Conservation (phyloP, 2,888 invertebrate genomes). For the Nemotelus nigrinus region DNA sequence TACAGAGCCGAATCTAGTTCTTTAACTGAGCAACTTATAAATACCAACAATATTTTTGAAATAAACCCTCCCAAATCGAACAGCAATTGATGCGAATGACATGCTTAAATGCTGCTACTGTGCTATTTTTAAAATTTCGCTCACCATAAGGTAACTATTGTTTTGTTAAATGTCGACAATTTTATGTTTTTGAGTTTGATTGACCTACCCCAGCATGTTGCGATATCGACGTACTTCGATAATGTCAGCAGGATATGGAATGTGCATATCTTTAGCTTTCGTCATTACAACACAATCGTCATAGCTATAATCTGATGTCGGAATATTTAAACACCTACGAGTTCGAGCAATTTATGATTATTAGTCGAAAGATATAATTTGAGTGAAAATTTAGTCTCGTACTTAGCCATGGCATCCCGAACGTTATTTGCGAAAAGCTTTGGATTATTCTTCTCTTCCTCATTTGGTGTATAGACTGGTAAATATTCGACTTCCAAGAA, state of each 20-base stretch:
- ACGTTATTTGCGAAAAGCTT: constrained; percentile 92
- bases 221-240: constrained; percentile 85
- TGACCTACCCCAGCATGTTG: constrained; percentile 75
- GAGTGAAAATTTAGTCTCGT: constrained; percentile 59
- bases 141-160: no score
- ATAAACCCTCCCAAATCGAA: no score
- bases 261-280: constrained; percentile 82
- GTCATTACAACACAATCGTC: constrained; percentile 89
- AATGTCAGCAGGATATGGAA: constrained; percentile 78
- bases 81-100: no score
- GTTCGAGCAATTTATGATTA: background rate
- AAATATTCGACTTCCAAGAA: constrained; percentile 91
- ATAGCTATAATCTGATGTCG: constrained; percentile 90
- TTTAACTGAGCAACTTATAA: no score
- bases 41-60: no score
- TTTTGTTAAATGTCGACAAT: background rate
- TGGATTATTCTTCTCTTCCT: constrained; percentile 86
- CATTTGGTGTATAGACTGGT: constrained; percentile 88
- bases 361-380: background rate
- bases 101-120: no score
- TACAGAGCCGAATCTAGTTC: no score
- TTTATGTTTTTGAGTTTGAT: background rate
- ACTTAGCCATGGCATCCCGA: constrained; percentile 91
- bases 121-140: no score
- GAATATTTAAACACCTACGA: constrained; percentile 81